These are phyloP conservation scores for Oppia nitens DNA, from an alignment of 1,140 invertebrate species.

Conservation along the genomic window DNA sequence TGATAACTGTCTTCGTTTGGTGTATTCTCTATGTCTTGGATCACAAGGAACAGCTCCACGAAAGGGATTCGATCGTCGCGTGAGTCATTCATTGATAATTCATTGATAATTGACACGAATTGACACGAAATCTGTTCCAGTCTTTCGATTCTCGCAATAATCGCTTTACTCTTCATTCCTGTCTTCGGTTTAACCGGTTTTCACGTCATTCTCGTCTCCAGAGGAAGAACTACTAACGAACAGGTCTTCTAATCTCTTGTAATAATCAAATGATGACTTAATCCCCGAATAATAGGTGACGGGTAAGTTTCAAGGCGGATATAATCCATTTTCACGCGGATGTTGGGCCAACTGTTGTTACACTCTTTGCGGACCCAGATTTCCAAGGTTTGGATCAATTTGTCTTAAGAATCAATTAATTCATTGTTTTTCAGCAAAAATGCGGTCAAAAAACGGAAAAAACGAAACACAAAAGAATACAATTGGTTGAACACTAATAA, in stretches of 20 bases:
- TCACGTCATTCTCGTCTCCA: constrained; percentile 86
- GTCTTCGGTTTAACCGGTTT: constrained; percentile 94
- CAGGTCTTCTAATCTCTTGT: constrained; percentile 38
- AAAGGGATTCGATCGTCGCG: constrained; percentile 69
- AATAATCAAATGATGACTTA: not conserved
- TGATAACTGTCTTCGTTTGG: constrained; percentile 86
- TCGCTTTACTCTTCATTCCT: constrained; percentile 78
- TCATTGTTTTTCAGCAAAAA: constrained; percentile 29
- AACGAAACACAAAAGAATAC: too few relatives aligned
- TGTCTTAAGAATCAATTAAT: constrained; percentile 14
- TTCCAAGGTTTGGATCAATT: constrained; percentile 58
- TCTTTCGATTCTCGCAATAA: constrained; percentile 66
- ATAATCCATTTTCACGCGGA: constrained; percentile 87
- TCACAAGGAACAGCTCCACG: constrained; percentile 53
- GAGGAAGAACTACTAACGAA: constrained; percentile 99
- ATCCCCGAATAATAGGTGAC: constrained; percentile 45
- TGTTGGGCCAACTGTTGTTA: constrained; percentile 88
- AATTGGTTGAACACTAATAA: not conserved
- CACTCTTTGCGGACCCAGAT: constrained; percentile 85
- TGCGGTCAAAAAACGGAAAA: constrained; percentile 7
- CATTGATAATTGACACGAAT: constrained; percentile 3
- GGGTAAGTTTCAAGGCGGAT: constrained; percentile 90
- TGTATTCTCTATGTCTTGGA: constrained; percentile 79
- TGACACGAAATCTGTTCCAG: constrained; percentile 21
- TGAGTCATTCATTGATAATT: constrained; percentile 34